Percentiles rank a stretch among this genome's conserved stretches.
These are phyloP conservation scores for Teleogryllus oceanicus DNA, from an alignment of 2,888 invertebrate genomes.

Conservation along the genomic window DNA sequence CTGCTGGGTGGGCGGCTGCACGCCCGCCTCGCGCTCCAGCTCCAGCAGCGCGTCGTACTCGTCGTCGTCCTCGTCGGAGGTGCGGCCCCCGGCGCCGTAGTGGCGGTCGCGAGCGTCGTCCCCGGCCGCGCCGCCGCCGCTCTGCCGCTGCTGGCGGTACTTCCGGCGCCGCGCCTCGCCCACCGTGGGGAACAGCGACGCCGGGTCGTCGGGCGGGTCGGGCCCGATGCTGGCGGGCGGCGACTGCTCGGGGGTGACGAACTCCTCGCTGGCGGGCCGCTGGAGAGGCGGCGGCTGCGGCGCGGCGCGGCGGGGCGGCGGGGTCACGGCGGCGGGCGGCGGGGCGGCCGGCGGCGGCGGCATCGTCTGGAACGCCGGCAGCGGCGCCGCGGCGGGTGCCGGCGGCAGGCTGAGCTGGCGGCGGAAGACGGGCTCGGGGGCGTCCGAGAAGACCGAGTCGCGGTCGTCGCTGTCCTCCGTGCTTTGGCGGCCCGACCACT, in stretches of 20 bases:
- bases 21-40: conserved; percentile 21
- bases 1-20: conserved; percentile 23
- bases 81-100: not conserved
- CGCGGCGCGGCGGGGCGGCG: not conserved
- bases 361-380: conserved; percentile 53
- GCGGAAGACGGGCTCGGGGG: conserved; percentile 48
- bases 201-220: conserved; percentile 49
- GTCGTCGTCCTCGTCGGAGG: not conserved
- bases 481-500: conserved; percentile 58
- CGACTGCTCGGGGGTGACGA: conserved; percentile 54
- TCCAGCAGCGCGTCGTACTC: not conserved
- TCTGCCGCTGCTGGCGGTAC: conserved; percentile 67
- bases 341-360: conserved; percentile 40
- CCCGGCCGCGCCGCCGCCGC: not conserved
- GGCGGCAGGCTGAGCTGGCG: conserved; percentile 23
- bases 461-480: conserved; percentile 62
- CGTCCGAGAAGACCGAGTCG: conserved; percentile 68
- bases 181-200: conserved; percentile 67
- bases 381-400: conserved; percentile 43
- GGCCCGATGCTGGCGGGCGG: conserved; percentile 64
- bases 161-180: conserved; percentile 71
- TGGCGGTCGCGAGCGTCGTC: not conserved
- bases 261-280: conserved; percentile 41
- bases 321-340: not conserved
- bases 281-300: not conserved